Percentiles rank a stretch among this genome's conserved stretches.
These are phyloP conservation scores for Eulimnadia texana DNA, from an alignment of 1,140 invertebrate species.

Conservation along the genomic window DNA sequence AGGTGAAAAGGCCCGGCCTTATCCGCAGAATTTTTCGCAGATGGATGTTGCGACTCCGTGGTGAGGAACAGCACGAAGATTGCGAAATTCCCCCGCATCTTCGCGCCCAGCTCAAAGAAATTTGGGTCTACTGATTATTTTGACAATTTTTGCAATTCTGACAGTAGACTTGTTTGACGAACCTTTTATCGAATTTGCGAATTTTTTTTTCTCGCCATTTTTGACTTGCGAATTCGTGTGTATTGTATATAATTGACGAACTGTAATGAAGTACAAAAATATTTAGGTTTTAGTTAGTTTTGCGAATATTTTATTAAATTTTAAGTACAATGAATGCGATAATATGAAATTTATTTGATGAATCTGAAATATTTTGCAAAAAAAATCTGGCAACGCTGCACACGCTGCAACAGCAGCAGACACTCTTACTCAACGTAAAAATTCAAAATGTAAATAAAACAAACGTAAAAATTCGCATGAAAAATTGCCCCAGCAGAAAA, in stretches of 20 bases:
- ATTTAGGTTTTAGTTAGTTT: background rate
- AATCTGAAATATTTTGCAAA: background rate
- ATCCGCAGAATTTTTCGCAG: conserved; percentile 9
- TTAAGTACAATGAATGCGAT: background rate
- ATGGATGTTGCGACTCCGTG: conserved; percentile 6
- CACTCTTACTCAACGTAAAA: too few relatives aligned
- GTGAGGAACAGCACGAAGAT: conserved; percentile 14
- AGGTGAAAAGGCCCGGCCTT: background rate
- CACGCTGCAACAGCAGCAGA: too few relatives aligned
- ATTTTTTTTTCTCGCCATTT: background rate
- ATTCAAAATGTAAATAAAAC: too few relatives aligned
- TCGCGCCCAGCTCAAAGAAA: conserved; percentile 70
- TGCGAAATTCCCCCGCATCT: conserved; percentile 71
- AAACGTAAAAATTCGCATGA: too few relatives aligned
- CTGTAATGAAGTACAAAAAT: background rate
- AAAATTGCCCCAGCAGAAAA: too few relatives aligned
- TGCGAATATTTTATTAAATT: background rate
- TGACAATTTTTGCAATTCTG: background rate
- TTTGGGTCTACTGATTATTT: conserved; percentile 60
- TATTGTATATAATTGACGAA: too few relatives aligned
- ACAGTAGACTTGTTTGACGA: background rate
- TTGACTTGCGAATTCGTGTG: too few relatives aligned
- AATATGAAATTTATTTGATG: background rate
- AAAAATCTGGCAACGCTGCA: background rate
- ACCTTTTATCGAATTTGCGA: background rate